phyloP scores from a whole-genome alignment of 2,113 vertebrate species.

The Anthoscopus minutus region DNA sequence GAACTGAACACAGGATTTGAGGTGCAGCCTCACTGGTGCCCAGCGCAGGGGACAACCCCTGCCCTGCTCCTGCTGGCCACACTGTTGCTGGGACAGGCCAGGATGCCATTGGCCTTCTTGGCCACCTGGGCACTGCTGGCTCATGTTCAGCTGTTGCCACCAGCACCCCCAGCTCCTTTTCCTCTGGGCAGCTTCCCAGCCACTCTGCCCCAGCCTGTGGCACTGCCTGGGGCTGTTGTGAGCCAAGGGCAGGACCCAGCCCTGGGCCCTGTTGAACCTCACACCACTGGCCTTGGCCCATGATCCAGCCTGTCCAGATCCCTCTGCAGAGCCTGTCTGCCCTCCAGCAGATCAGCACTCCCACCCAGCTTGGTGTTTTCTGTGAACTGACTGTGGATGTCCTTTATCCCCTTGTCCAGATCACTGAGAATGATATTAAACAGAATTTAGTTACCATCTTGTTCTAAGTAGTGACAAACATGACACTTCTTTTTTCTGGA shows the following conservation, averaged over 20 bases:
- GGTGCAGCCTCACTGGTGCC: no score
- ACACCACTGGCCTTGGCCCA: fast-evolving
- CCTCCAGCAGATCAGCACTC: neutral
- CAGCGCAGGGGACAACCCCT: no score
- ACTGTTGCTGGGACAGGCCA: no score
- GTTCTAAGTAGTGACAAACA: neutral
- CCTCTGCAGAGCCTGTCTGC: neutral
- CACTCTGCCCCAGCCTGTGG: neutral
- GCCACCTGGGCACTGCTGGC: neutral
- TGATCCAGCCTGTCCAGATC: neutral
- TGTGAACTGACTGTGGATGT: neutral
- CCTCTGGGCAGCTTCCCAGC: neutral
- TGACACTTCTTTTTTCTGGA: neutral
- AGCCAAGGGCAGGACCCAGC: fast-evolving
- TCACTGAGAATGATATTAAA: neutral
- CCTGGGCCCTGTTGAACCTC: neutral
- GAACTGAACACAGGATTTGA: neutral
- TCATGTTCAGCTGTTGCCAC: neutral
- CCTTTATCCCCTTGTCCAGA: neutral
- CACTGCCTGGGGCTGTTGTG: neutral
- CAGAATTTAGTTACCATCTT: neutral
- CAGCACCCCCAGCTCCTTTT: neutral
- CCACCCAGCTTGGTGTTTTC: fast-evolving
- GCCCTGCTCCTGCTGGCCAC: no score
- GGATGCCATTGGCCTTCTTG: neutral